Percentiles rank a stretch among this genome's conserved stretches.
These are phyloP conservation scores for Lophura nycthemera DNA, from an alignment of 2,113 vertebrate species.

Conservation along the genomic window DNA sequence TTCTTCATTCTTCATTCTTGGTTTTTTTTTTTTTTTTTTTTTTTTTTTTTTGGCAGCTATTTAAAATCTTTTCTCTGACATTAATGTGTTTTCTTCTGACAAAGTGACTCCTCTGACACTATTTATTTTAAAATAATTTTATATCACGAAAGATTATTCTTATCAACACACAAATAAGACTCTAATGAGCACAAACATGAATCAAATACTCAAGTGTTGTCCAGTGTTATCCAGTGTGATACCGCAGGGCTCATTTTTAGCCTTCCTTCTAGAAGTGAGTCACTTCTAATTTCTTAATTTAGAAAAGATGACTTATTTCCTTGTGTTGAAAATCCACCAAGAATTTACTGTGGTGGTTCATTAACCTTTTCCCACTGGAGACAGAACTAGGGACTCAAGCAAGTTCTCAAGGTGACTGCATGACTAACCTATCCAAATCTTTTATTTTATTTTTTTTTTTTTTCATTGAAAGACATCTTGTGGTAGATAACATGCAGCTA, in stretches of 20 bases:
- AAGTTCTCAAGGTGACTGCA: not conserved
- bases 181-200: not conserved
- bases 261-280: constrained; percentile 16
- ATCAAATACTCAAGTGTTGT: not conserved
- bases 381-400: not conserved
- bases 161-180: not conserved
- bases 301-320: not conserved
- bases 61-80: constrained; percentile 37
- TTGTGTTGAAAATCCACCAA: constrained; percentile 7
- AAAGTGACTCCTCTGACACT: not conserved
- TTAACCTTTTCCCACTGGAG: not conserved
- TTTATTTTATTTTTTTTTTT: not conserved
- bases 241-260: not conserved
- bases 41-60: not conserved
- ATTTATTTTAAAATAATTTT: constrained; percentile 18
- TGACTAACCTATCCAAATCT: not conserved
- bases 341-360: not conserved
- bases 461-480: constrained; percentile 17
- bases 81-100: constrained; percentile 26
- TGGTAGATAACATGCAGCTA: constrained; percentile 28
- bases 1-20: not conserved
- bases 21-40: not conserved
- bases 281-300: constrained; percentile 40
- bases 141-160: not conserved
- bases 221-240: not conserved